Evolutionary conservation across 1,140 invertebrate species (phyloP).

Genomic region (Caerostris extrusa): DNA sequence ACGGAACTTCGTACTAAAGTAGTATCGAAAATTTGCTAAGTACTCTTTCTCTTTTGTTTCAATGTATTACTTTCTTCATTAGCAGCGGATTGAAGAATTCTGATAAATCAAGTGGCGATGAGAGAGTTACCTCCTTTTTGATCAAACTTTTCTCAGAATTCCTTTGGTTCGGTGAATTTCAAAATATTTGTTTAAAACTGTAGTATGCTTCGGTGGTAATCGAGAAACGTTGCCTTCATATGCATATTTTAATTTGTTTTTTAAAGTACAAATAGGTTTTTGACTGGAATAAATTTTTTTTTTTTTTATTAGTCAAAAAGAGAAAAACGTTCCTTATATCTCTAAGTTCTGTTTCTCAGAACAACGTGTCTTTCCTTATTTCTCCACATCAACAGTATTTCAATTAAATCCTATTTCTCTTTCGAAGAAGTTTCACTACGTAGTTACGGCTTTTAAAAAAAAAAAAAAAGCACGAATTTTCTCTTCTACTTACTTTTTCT

Average conservation of each 20-base stretch:
- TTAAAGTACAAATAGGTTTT: background rate
- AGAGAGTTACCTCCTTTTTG: background rate
- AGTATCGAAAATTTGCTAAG: background rate
- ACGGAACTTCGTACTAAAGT: background rate
- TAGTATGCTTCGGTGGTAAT: background rate
- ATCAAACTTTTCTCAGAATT: no score
- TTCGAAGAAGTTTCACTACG: background rate
- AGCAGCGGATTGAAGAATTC: background rate
- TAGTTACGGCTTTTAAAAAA: background rate
- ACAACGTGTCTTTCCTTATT: background rate
- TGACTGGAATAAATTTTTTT: background rate
- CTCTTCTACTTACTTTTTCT: background rate
- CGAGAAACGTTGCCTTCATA: background rate
- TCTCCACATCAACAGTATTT: constrained; percentile 4
- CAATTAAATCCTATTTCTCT: background rate
- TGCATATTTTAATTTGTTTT: background rate
- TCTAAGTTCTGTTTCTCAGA: background rate
- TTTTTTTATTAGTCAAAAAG: background rate
- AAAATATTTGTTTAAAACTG: background rate
- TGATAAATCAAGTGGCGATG: background rate
- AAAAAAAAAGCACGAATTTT: background rate
- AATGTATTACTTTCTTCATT: background rate
- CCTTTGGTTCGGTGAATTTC: background rate
- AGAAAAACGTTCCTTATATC: background rate
- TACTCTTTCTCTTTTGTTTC: background rate